Evolutionary conservation across 2,888 invertebrate genomes (phyloP).

Genomic region (Rhodophaea formosa): DNA sequence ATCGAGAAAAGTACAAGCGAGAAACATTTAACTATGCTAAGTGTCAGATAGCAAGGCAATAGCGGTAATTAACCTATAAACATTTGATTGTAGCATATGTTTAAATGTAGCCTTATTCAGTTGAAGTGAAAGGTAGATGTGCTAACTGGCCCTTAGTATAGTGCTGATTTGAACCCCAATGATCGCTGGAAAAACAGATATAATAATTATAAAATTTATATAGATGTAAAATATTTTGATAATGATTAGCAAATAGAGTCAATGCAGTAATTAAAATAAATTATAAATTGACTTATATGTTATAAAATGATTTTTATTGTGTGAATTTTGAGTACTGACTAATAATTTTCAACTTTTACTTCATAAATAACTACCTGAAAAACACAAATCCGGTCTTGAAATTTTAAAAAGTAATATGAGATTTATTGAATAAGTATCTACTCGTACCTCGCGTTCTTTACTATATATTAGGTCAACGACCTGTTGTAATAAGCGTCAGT

Average conservation of each 20-base stretch:
- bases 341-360: no score
- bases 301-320: no score
- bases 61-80: background rate
- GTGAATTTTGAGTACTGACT: no score
- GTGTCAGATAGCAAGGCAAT: background rate
- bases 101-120: no score
- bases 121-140: no score
- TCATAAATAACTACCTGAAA: no score
- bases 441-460: background rate
- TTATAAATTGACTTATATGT: background rate
- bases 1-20: slow-evolving; percentile 1
- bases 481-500: background rate
- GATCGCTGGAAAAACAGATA: background rate
- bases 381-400: slow-evolving; percentile 1
- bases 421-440: slow-evolving; percentile 9
- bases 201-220: background rate
- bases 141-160: background rate
- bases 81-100: background rate
- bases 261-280: background rate
- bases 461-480: background rate
- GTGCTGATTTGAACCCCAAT: background rate
- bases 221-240: background rate
- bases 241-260: background rate
- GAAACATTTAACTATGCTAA: background rate
- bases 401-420: slow-evolving; percentile 6